phyloP scores from a whole-genome alignment of 2,888 invertebrate species.

The Campoletis raptor region DNA sequence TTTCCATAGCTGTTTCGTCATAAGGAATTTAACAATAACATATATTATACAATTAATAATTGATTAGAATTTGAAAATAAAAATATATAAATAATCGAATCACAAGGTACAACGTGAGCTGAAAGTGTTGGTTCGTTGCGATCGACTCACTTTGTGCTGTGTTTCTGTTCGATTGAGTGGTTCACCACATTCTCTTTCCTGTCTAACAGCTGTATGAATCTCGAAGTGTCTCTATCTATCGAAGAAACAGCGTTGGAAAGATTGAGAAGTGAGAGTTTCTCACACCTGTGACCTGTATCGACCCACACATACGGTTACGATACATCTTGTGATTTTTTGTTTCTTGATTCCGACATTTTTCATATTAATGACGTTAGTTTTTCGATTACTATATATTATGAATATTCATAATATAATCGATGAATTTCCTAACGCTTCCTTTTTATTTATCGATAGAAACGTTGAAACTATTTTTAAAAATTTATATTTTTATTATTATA shows the following conservation, averaged over 20 bases:
- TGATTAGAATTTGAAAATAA: background rate
- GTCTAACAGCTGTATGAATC: slow-evolving; percentile 43
- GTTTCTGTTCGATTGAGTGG: slow-evolving; percentile 49
- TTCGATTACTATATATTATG: background rate
- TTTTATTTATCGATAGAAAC: background rate
- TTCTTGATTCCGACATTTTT: background rate
- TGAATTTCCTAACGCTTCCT: background rate
- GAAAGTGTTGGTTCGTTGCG: background rate
- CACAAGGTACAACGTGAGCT: background rate
- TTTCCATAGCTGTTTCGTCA: background rate
- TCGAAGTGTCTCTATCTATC: slow-evolving; percentile 51
- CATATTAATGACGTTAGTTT: background rate
- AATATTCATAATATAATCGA: background rate
- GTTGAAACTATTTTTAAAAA: background rate
- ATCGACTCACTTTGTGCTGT: slow-evolving; percentile 7
- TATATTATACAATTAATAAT: background rate
- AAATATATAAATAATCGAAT: slow-evolving; percentile 16
- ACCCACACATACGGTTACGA: slow-evolving; percentile 25
- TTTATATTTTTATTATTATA: background rate
- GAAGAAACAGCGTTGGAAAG: slow-evolving; percentile 21
- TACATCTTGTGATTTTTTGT: background rate
- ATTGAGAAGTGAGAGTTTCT: slow-evolving; percentile 38
- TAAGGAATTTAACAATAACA: background rate
- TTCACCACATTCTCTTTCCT: slow-evolving; percentile 38
- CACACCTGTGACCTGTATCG: slow-evolving; percentile 35